These are phyloP conservation scores for Odontomyia ornata DNA, from an alignment of 2,888 invertebrate species.

Conservation along the genomic window DNA sequence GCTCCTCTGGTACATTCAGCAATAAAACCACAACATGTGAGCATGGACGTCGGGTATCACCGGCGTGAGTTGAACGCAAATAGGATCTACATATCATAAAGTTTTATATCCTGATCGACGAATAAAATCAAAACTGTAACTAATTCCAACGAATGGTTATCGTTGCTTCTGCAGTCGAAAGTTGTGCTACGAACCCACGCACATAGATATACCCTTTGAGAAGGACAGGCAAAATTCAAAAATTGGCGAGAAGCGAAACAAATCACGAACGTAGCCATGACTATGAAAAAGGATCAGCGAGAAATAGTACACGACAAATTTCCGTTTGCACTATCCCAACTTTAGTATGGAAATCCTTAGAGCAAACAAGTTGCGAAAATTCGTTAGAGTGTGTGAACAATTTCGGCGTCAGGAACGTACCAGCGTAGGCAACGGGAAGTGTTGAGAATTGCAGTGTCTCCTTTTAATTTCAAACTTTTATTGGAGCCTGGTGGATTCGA, in stretches of 20 bases:
- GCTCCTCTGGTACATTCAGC: no score
- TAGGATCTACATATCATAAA: constrained; percentile 29
- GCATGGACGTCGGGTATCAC: neutral
- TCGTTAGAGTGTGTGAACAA: neutral
- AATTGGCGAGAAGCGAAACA: constrained; percentile 13
- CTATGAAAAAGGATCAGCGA: constrained; percentile 14
- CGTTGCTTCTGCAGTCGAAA: neutral
- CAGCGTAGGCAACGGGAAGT: neutral
- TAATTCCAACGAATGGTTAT: constrained; percentile 30
- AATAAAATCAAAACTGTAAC: constrained; percentile 42
- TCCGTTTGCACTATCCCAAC: neutral
- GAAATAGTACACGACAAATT: neutral
- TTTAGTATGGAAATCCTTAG: constrained; percentile 15
- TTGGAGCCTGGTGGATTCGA: no score
- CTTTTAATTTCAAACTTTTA: no score
- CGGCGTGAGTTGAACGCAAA: neutral
- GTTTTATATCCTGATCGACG: constrained; percentile 3
- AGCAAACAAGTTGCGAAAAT: constrained; percentile 17
- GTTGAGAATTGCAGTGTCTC: no score
- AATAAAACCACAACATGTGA: neutral
- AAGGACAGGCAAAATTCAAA: constrained; percentile 5
- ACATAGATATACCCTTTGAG: no score
- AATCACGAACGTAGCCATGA: neutral
- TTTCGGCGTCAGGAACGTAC: constrained; percentile 11
- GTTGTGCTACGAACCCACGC: no score